phyloP scores from a whole-genome alignment of 2,888 invertebrate species.

The Phymatocera aterrima region DNA sequence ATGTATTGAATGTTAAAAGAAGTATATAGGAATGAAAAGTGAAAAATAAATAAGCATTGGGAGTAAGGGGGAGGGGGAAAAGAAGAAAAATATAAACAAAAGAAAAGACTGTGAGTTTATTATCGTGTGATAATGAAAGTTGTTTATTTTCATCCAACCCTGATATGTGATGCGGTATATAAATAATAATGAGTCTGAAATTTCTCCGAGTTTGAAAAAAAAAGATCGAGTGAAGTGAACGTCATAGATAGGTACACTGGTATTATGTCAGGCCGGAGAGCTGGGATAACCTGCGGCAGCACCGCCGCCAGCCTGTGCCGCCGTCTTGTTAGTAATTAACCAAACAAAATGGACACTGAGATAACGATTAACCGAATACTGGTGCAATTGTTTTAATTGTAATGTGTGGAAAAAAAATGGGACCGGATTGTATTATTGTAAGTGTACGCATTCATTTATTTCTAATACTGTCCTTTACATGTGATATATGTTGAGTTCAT shows the following conservation, averaged over 20 bases:
- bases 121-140: conserved; percentile 4
- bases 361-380: conserved; percentile 72
- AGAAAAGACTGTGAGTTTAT: conserved; percentile 11
- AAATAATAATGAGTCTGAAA: not conserved
- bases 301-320: conserved; percentile 67
- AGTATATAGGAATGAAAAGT: conserved; percentile 2
- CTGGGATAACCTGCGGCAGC: conserved; percentile 69
- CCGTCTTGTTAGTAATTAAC: conserved; percentile 73
- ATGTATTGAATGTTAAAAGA: not conserved
- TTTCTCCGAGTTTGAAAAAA: not conserved
- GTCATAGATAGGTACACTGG: conserved; percentile 50
- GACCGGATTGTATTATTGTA: conserved; percentile 52
- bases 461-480: not conserved
- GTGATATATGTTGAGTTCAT: not conserved
- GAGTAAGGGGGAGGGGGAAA: not conserved
- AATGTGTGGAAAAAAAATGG: conserved; percentile 63
- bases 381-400: conserved; percentile 66
- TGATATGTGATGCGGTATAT: not conserved
- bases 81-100: not conserved
- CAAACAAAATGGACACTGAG: conserved; percentile 75
- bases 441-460: conserved; percentile 2
- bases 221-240: conserved; percentile 46
- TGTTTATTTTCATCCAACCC: not conserved
- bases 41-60: not conserved
- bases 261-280: conserved; percentile 63